These are phyloP conservation scores for Emmelina monodactyla DNA, from an alignment of 2,888 invertebrate genomes.

Conservation along the genomic window DNA sequence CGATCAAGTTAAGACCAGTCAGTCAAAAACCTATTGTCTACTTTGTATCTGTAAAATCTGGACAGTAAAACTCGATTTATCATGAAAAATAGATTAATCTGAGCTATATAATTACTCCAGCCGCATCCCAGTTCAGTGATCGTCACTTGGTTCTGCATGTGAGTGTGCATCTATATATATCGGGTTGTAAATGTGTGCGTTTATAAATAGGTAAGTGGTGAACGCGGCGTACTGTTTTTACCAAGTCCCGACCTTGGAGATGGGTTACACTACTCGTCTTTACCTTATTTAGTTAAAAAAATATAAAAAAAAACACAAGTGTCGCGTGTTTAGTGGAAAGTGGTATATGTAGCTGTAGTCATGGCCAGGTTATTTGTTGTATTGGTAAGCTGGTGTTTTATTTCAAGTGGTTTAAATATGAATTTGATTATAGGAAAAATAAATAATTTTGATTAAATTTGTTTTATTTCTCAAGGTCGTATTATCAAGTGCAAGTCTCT, in stretches of 20 bases:
- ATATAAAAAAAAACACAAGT: conserved; percentile 8
- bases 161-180: conserved; percentile 18
- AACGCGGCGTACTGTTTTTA: conserved; percentile 37
- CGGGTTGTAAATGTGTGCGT: conserved; percentile 38
- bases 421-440: conserved; percentile 2
- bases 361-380: conserved; percentile 39
- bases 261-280: conserved; percentile 32
- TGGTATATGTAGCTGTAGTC: conserved; percentile 14
- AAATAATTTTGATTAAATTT: conserved; percentile 1
- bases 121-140: conserved; percentile 21
- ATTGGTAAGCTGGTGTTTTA: conserved; percentile 28
- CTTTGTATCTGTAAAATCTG: too few relatives aligned
- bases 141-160: conserved; percentile 18
- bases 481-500: conserved; percentile 37
- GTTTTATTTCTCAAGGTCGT: conserved; percentile 28
- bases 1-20: too few relatives aligned
- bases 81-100: too few relatives aligned
- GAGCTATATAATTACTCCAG: too few relatives aligned
- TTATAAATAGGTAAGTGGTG: conserved; percentile 56
- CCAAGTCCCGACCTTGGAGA: conserved; percentile 50
- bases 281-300: conserved; percentile 18
- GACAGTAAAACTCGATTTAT: too few relatives aligned
- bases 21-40: too few relatives aligned
- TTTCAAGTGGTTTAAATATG: conserved; percentile 2
- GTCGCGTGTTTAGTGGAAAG: conserved; percentile 14